phyloP scores from a whole-genome alignment of 2,113 vertebrate genomes.

The Polypterus bichir region DNA sequence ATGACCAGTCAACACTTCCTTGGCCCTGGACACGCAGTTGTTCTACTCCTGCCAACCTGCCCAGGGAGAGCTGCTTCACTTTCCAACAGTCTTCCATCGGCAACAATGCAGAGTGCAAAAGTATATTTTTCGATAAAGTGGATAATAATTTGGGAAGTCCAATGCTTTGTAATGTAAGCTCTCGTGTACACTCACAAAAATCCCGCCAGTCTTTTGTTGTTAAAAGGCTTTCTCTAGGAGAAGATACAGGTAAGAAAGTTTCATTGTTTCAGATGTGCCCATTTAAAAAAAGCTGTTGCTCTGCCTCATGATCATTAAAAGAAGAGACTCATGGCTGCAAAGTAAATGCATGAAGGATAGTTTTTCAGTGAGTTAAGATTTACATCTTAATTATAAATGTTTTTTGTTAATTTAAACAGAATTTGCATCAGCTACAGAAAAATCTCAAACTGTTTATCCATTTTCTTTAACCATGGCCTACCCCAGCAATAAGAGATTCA shows the following conservation, averaged over 20 bases:
- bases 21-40: conserved; percentile 21
- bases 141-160: conserved; percentile 22
- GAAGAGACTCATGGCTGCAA: too few relatives aligned
- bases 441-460: too few relatives aligned
- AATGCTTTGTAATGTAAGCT: conserved; percentile 41
- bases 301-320: too few relatives aligned
- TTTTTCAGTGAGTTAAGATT: too few relatives aligned
- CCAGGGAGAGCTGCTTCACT: conserved; percentile 24
- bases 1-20: conserved; percentile 19
- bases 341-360: too few relatives aligned
- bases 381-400: too few relatives aligned
- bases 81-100: conserved; percentile 19
- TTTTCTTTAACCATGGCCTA: too few relatives aligned
- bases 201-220: conserved; percentile 39
- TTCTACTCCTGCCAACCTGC: conserved; percentile 28
- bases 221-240: conserved; percentile 45
- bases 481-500: too few relatives aligned
- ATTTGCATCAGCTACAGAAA: too few relatives aligned
- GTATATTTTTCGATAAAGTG: background rate
- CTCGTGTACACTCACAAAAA: conserved; percentile 27
- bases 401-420: too few relatives aligned
- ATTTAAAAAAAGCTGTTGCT: too few relatives aligned
- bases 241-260: conserved; percentile 34
- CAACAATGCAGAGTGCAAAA: background rate
- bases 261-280: too few relatives aligned